Conservation (phyloP, 1,140 invertebrate genomes). For the Drosophila athabasca region DNA sequence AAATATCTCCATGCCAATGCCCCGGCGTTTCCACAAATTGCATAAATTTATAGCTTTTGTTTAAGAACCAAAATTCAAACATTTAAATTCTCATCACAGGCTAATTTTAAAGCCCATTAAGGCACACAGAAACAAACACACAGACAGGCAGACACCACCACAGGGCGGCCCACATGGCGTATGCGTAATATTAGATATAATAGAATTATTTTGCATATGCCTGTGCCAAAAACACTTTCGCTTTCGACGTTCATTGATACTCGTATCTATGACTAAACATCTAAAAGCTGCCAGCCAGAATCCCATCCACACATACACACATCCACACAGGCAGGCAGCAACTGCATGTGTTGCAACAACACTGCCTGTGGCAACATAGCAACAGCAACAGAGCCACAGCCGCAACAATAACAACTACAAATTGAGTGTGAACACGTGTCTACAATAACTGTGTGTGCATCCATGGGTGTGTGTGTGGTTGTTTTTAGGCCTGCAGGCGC, state of each 20-base stretch:
- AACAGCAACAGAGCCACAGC: slow-evolving; percentile 23
- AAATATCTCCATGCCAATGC: neutral
- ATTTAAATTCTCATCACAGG: slow-evolving; percentile 23
- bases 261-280: slow-evolving; percentile 72
- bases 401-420: slow-evolving; percentile 55
- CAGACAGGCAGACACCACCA: slow-evolving; percentile 14
- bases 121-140: slow-evolving; percentile 49
- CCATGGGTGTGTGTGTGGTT: slow-evolving; percentile 33
- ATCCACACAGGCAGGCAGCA: neutral
- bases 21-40: neutral
- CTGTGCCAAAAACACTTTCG: slow-evolving; percentile 66
- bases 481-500: slow-evolving; percentile 46
- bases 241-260: slow-evolving; percentile 76
- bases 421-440: slow-evolving; percentile 50
- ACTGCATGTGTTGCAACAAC: neutral
- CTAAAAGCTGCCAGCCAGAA: slow-evolving; percentile 72
- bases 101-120: slow-evolving; percentile 49
- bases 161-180: slow-evolving; percentile 36
- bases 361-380: slow-evolving; percentile 20
- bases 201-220: slow-evolving; percentile 62
- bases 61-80: slow-evolving; percentile 19
- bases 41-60: slow-evolving; percentile 4
- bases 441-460: slow-evolving; percentile 20
- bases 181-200: slow-evolving; percentile 62
- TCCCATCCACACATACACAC: slow-evolving; percentile 9